Percentiles rank a stretch among this genome's conserved stretches.
Evolutionary conservation across 1,140 invertebrate genomes (phyloP).

Genomic region (Penaeus indicus): DNA sequence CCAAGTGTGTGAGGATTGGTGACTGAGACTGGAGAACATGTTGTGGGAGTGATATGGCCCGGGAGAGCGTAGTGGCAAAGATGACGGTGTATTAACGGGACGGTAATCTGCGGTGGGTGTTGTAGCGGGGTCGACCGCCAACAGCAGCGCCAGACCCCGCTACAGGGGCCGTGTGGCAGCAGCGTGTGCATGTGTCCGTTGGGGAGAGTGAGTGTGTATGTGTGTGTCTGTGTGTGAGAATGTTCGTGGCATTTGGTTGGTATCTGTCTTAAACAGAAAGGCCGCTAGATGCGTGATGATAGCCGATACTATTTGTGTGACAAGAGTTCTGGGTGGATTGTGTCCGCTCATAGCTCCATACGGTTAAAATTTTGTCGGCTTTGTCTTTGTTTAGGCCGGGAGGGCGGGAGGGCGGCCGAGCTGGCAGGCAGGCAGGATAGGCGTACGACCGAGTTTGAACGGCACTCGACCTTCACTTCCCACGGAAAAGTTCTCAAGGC

Average conservation of each 20-base stretch:
- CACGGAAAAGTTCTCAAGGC: too few relatives aligned
- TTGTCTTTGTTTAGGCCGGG: constrained; percentile 12
- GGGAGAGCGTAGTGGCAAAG: constrained; percentile 3
- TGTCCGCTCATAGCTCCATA: too few relatives aligned
- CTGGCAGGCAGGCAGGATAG: too few relatives aligned
- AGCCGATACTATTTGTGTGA: not conserved
- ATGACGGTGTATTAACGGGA: constrained; percentile 39
- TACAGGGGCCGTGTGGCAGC: constrained; percentile 37
- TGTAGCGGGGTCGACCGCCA: constrained; percentile 37
- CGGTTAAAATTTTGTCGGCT: too few relatives aligned
- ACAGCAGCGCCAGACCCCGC: constrained; percentile 47
- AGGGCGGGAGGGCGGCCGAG: too few relatives aligned
- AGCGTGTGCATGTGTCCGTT: constrained; percentile 32
- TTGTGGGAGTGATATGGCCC: too few relatives aligned
- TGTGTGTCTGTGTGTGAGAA: not conserved
- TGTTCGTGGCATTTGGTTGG: not conserved
- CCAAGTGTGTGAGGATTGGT: not conserved
- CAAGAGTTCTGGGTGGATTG: not conserved
- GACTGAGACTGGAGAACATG: too few relatives aligned
- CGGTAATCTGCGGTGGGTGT: not conserved
- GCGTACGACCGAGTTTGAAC: too few relatives aligned
- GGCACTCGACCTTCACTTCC: too few relatives aligned
- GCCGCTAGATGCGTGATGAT: too few relatives aligned
- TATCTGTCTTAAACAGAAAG: not conserved
- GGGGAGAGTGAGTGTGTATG: not conserved